These are phyloP conservation scores for Oncorhynchus keta DNA, from an alignment of 2,113 vertebrate genomes.

Conservation along the genomic window DNA sequence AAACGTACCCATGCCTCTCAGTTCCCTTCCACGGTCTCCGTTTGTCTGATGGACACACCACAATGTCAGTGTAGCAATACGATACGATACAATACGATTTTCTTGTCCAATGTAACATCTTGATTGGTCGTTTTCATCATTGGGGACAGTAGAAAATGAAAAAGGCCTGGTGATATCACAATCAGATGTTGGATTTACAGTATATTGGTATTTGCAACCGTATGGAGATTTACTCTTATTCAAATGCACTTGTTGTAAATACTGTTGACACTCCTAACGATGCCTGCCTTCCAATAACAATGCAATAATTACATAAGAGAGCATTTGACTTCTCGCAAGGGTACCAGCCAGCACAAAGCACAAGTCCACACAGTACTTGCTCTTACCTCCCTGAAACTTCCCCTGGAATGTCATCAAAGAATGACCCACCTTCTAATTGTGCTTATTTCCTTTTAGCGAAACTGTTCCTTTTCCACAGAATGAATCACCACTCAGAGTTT, in stretches of 20 bases:
- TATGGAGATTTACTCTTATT: no score
- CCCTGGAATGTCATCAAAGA: slow-evolving; percentile 39
- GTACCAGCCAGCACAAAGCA: slow-evolving; percentile 38
- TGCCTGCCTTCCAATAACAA: no score
- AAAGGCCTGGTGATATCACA: no score
- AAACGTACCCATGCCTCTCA: background rate
- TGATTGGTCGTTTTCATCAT: background rate
- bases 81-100: no score
- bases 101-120: background rate
- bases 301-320: slow-evolving; percentile 1
- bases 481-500: slow-evolving; percentile 53
- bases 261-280: no score
- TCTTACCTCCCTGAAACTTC: slow-evolving; percentile 52
- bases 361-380: slow-evolving; percentile 28
- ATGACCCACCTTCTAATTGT: slow-evolving; percentile 24
- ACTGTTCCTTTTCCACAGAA: slow-evolving; percentile 23
- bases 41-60: background rate
- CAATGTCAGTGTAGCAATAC: no score
- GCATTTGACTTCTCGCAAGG: slow-evolving; percentile 25
- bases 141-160: background rate
- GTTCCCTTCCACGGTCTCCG: background rate
- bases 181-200: no score
- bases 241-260: no score
- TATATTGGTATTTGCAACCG: no score
- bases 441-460: slow-evolving; percentile 28